Evolutionary conservation across 2,797 vertebrate genomes (phyloP).

Genomic region (Arctocebus calabarensis): DNA sequence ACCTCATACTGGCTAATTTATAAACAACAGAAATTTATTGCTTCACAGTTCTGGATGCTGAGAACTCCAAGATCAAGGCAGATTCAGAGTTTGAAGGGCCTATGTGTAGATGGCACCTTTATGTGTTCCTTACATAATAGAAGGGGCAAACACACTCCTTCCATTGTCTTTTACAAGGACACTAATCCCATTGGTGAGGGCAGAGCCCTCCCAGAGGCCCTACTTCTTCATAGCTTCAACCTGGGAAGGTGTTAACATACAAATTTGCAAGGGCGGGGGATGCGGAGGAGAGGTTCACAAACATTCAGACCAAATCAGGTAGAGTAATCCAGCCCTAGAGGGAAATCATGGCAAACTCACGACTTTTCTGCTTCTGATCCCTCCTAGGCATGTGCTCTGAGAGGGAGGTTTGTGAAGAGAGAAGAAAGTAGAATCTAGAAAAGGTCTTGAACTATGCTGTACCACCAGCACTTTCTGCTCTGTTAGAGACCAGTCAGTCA

Average conservation of each 20-base stretch:
- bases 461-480: background rate
- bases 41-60: background rate
- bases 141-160: background rate
- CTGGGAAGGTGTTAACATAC: background rate
- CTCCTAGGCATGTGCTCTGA: background rate
- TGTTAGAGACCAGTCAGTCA: background rate
- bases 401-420: background rate
- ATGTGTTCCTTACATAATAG: background rate
- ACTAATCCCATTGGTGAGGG: background rate
- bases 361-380: background rate
- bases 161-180: background rate
- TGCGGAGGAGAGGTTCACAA: background rate
- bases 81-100: background rate
- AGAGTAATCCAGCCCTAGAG: background rate
- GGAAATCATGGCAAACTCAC: background rate
- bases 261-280: background rate
- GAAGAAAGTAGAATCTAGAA: background rate
- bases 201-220: background rate
- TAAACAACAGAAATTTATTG: background rate
- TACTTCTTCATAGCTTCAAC: background rate
- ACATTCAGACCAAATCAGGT: background rate
- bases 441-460: background rate
- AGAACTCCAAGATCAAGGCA: background rate
- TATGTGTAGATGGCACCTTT: too few relatives aligned
- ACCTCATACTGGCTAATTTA: background rate